Evolutionary conservation across 1,140 invertebrate genomes (phyloP).

Genomic region (Atta colombica): DNA sequence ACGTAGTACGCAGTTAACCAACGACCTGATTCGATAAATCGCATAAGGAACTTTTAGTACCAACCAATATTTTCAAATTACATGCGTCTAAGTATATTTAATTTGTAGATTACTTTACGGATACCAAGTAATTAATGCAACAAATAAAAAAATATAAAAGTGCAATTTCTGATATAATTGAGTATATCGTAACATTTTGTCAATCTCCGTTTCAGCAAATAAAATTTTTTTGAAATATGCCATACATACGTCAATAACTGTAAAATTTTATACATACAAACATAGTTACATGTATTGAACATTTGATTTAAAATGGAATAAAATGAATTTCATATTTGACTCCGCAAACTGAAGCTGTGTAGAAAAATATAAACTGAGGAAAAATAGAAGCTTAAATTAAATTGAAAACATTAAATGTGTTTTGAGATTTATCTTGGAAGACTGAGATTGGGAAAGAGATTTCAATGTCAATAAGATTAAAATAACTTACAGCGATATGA

Average conservation of each 20-base stretch:
- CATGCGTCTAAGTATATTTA: conserved; percentile 7
- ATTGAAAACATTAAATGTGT: conserved; percentile 3
- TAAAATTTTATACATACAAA: background rate
- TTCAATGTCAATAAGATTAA: conserved; percentile 46
- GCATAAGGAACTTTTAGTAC: conserved; percentile 28
- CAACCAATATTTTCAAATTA: background rate
- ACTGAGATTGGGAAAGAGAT: conserved; percentile 39
- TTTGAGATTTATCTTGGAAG: conserved; percentile 30
- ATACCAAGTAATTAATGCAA: background rate
- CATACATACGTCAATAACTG: background rate
- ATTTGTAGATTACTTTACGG: background rate
- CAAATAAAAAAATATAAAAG: background rate
- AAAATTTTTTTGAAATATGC: background rate
- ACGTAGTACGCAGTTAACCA: conserved; percentile 19
- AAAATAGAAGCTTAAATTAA: conserved; percentile 40
- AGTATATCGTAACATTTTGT: background rate
- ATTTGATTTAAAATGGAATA: background rate
- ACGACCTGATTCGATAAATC: conserved; percentile 43
- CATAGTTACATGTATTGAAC: background rate
- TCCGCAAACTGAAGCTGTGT: background rate
- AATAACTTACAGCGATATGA: conserved; percentile 24
- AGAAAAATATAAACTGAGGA: conserved; percentile 5
- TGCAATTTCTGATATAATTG: background rate
- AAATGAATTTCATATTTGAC: background rate
- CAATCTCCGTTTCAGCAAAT: background rate